These are phyloP conservation scores for Arctopsyche grandis DNA, from an alignment of 1,140 invertebrate genomes.

Conservation along the genomic window DNA sequence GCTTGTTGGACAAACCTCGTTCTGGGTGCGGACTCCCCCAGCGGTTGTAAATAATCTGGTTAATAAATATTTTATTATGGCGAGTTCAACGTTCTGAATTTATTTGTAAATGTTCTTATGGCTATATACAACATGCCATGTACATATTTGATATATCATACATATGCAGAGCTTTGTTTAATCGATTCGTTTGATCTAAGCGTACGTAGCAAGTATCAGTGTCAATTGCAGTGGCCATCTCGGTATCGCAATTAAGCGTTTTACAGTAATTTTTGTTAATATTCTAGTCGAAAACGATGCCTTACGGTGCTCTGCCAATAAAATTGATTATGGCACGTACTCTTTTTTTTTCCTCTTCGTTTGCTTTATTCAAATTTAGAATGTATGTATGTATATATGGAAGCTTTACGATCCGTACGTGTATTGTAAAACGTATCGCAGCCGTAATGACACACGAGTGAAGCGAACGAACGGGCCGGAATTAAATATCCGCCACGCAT, in stretches of 20 bases:
- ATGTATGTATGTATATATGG: slow-evolving; percentile 21
- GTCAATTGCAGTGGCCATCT: no score
- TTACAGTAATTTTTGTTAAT: slow-evolving; percentile 9
- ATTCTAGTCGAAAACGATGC: background rate
- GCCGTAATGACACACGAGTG: slow-evolving; percentile 14
- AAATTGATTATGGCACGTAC: slow-evolving; percentile 13
- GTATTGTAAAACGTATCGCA: slow-evolving; percentile 10
- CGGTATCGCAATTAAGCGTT: background rate
- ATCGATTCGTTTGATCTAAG: no score
- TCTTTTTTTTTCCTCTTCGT: background rate
- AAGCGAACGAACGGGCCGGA: slow-evolving; percentile 4
- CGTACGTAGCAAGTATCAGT: no score
- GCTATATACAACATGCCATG: background rate
- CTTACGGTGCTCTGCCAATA: slow-evolving; percentile 20
- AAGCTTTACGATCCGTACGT: slow-evolving; percentile 24
- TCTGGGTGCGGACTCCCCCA: background rate
- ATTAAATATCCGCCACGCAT: slow-evolving; percentile 20
- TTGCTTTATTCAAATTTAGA: slow-evolving; percentile 11
- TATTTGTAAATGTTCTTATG: slow-evolving; percentile 2
- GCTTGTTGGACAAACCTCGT: slow-evolving; percentile 9
- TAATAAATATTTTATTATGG: slow-evolving; percentile 28
- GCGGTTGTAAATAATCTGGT: slow-evolving; percentile 19
- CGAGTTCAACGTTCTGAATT: slow-evolving; percentile 16
- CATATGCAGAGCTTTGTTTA: no score
- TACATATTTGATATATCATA: background rate